Percentiles rank a stretch among this genome's conserved stretches.
phyloP scores from a whole-genome alignment of 2,888 invertebrate species.

The Spatulosminthurus flaviceps region DNA sequence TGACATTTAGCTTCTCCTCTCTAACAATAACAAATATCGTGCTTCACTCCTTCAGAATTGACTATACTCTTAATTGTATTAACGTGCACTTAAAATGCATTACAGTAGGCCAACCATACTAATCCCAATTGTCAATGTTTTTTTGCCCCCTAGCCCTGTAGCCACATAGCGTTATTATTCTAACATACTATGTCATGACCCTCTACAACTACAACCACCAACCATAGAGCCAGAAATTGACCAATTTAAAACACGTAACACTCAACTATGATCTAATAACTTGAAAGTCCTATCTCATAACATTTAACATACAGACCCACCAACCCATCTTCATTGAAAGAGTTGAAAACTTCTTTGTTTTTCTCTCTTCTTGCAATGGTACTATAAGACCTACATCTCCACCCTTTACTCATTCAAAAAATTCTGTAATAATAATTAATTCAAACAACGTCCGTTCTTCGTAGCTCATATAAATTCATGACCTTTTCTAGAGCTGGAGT shows the following conservation, averaged over 20 bases:
- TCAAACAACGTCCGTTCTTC: not conserved
- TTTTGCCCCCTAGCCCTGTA: too few relatives aligned
- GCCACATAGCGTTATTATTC: too few relatives aligned
- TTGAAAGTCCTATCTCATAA: not conserved
- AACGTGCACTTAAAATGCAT: not conserved
- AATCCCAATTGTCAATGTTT: not conserved
- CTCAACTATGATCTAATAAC: not conserved
- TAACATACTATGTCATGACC: not conserved
- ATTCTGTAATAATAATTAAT: not conserved
- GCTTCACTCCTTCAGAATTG: not conserved
- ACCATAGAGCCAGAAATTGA: not conserved
- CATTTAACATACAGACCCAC: not conserved
- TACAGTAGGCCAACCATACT: not conserved
- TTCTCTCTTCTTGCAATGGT: too few relatives aligned
- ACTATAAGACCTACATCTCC: slow-evolving; percentile 1
- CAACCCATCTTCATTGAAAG: not conserved
- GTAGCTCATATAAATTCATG: too few relatives aligned
- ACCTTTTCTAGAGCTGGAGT: too few relatives aligned
- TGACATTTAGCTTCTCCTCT: not conserved
- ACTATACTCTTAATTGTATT: not conserved
- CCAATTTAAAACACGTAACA: slow-evolving; percentile 2
- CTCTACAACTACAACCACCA: not conserved
- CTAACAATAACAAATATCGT: not conserved
- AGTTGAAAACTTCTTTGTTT: not conserved
- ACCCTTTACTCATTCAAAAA: not conserved